A percentile compares a stretch with the other conserved stretches of the same genome.
Conservation (phyloP, 2,113 vertebrate species). For the Hippopotamus amphibius region DNA sequence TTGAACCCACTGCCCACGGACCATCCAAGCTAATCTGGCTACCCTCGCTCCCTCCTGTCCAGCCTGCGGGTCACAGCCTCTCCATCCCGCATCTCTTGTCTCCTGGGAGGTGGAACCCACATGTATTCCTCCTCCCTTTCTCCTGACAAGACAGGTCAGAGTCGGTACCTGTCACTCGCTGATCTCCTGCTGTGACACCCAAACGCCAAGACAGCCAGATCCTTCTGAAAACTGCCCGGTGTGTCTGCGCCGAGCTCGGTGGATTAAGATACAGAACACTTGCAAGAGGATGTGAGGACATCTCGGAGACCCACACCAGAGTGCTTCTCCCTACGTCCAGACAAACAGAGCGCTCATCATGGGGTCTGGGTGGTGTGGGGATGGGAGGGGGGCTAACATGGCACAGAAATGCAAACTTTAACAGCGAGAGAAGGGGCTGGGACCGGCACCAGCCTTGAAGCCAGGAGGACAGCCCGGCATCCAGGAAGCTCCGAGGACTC, state of each 20-base stretch:
- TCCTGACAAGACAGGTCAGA: background rate
- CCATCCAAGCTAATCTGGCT: background rate
- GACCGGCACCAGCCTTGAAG: background rate
- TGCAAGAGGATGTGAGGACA: rapidly evolving
- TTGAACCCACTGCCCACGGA: background rate
- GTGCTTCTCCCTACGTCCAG: rapidly evolving
- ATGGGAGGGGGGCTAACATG: background rate
- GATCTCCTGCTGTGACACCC: background rate
- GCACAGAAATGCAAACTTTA: background rate
- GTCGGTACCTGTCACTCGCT: background rate
- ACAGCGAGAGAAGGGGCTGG: rapidly evolving
- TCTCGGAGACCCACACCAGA: background rate
- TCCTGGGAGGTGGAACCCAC: background rate
- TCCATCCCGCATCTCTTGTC: background rate
- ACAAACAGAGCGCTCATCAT: rapidly evolving
- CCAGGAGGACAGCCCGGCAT: rapidly evolving
- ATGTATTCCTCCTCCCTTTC: background rate
- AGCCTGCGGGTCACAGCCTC: background rate
- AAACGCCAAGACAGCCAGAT: background rate
- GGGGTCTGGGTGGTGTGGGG: rapidly evolving
- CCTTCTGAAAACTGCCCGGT: rapidly evolving
- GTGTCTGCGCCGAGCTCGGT: background rate
- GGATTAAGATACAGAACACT: background rate
- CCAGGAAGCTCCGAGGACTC: background rate
- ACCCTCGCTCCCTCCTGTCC: background rate